A percentile compares a stretch with the other conserved stretches of the same genome.
phyloP scores from a whole-genome alignment of 2,113 vertebrate genomes.

The Nibea coibor region DNA sequence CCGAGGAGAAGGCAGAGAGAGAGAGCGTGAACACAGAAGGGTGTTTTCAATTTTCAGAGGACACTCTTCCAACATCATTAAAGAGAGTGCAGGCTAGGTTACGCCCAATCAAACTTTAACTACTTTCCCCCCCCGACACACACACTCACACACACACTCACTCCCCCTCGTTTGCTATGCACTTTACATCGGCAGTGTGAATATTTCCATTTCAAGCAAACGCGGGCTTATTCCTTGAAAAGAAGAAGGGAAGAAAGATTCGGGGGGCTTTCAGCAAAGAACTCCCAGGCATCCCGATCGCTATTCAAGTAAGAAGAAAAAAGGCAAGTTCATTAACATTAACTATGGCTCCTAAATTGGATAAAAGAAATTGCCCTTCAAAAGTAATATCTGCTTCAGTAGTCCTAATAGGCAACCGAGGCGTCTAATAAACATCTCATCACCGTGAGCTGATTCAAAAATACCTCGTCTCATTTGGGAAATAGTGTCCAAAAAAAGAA shows the following conservation, averaged over 20 bases:
- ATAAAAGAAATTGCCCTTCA: slow-evolving; percentile 39
- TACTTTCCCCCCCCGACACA: slow-evolving; percentile 22
- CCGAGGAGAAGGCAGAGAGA: not conserved
- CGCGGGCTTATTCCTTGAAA: slow-evolving; percentile 36
- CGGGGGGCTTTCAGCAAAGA: slow-evolving; percentile 17
- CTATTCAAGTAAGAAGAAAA: slow-evolving; percentile 51
- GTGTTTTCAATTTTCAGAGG: slow-evolving; percentile 39
- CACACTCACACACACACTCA: slow-evolving; percentile 4
- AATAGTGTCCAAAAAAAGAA: not conserved
- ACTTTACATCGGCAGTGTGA: slow-evolving; percentile 55
- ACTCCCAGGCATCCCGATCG: slow-evolving; percentile 41
- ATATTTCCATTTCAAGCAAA: slow-evolving; percentile 66
- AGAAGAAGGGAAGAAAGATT: slow-evolving; percentile 25
- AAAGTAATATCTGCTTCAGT: not conserved
- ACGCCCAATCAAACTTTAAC: slow-evolving; percentile 70
- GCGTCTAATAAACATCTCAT: slow-evolving; percentile 15
- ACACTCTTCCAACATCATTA: slow-evolving; percentile 56
- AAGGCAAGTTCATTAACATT: slow-evolving; percentile 47
- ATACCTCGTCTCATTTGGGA: slow-evolving; percentile 8
- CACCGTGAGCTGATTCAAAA: not conserved
- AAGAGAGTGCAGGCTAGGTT: slow-evolving; percentile 54
- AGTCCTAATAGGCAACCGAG: not conserved
- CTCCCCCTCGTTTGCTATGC: slow-evolving; percentile 56
- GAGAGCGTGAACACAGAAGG: not conserved
- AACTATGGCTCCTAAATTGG: slow-evolving; percentile 32